Conservation (phyloP, 2,888 invertebrate species). For the Brassicogethes aeneus region DNA sequence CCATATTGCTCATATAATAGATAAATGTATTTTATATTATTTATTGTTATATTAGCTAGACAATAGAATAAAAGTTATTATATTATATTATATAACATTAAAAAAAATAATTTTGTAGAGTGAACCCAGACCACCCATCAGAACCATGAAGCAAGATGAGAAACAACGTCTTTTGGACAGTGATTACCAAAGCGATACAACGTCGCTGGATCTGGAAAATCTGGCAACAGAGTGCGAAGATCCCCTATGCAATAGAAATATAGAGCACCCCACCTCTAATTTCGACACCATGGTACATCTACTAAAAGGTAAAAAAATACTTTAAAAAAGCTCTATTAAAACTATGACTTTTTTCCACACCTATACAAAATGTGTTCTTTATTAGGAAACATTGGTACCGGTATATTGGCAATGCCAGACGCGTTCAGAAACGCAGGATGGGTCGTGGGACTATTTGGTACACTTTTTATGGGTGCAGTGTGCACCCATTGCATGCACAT, state of each 20-base stretch:
- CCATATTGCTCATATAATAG: too few species aligned
- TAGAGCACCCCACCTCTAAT: conserved; percentile 75
- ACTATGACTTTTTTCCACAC: too few species aligned
- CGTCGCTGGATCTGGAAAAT: conserved; percentile 22
- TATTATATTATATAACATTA: too few species aligned
- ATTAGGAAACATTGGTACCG: conserved; percentile 73
- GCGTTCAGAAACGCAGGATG: conserved; percentile 88
- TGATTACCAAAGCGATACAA: conserved; percentile 30
- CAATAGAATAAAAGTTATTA: too few species aligned
- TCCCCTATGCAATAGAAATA: conserved; percentile 57
- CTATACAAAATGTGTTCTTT: too few species aligned
- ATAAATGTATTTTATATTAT: too few species aligned
- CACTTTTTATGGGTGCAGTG: conserved; percentile 74
- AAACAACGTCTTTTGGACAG: conserved; percentile 57
- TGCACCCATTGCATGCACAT: conserved; percentile 95
- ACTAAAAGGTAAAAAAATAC: conserved; percentile 52
- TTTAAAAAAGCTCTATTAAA: too few species aligned
- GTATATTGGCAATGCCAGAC: conserved; percentile 94
- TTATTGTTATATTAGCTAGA: too few species aligned
- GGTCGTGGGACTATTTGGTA: conserved; percentile 70
- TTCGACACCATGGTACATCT: conserved; percentile 65
- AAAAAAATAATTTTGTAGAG: background rate
- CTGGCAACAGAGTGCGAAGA: conserved; percentile 30
- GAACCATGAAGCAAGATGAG: conserved; percentile 53
- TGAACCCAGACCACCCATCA: background rate